Evolutionary conservation across 2,113 vertebrate species (phyloP), one percentile per base, ranked within the genome.

Genomic region (Otus sunia): DNA sequence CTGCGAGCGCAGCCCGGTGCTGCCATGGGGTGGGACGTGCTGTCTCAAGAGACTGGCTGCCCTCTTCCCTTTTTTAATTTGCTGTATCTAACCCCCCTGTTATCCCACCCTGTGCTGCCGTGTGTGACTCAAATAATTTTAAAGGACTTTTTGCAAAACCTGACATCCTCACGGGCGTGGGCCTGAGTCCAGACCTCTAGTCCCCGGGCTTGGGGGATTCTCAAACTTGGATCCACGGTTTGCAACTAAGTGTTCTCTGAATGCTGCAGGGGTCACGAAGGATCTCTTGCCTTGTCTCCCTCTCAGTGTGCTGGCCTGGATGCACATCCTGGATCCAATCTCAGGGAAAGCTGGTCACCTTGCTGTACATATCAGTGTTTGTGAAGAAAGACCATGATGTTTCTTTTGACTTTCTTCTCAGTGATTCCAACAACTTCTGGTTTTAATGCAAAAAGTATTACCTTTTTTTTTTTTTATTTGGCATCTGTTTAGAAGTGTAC

Each of bases 191-290:
- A 62, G 30, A 73, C 53, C 85, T 92, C 71, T 66, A 30, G 32
- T 76, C 50, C 67, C 59, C 32, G 13, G 26, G 63, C 92, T 25
- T 45, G 53, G 56, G 83, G 64, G 76, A 49, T 75, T 92, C 86
- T 91, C 63, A 64, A 60, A 55, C 79, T 90, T 92, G 94, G 92
- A 96, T 95, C 92, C 94, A 91, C 4, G 92, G 94, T 96, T 94
- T 95, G 96, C 95, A 97, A 90, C 91, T 91, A 55, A 94, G 92
- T 96, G 56, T 93, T 94, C 83, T 93, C 93, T 97, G 93, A 89
- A 96, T 93, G 93, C 96, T 59, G 83, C 91, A 94, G 94, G 73
- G 91, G 94, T 93, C 86, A 74, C 32, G 86, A 81, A 94, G 96
- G 93, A 95, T 94, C 64, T 96, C 84, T 81, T 96, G 89, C 95